Base-by-base conservation (phyloP, 2,888 invertebrate genomes). In the Apamea crenata region DNA sequence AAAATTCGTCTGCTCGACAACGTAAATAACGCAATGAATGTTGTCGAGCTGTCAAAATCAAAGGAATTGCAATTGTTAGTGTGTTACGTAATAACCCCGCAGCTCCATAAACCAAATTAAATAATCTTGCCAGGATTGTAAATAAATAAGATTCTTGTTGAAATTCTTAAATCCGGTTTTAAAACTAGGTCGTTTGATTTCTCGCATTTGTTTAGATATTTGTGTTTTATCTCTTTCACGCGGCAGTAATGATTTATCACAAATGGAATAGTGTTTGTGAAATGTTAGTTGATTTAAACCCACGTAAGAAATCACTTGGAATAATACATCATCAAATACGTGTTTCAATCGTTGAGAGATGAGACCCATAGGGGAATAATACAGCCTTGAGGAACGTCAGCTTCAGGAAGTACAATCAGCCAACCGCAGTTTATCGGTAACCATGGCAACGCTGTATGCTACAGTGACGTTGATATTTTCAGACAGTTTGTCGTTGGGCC, bases 281-380 rank as follows among this genome's bases (percentile, higher is more conserved):
- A 73, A 77, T 70, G 65, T 66, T 84, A 69, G 78, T 87, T 83
- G 69, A 78, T 84, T 83, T 74, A 83, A 82, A 5, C 44, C 68
- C 74, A 81, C 85, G 65, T 69, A 18, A 74, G 36, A 81, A 66
- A 50, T 65, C 16, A 59, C 73, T 63, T 69, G 16, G n/a, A 65
- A 73, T 68, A 72, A 85, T 29, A 65, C 1, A 65, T 69, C 73
- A 72, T 77, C 47, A 47, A 44, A 77, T 47, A 50, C 61, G 40
- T 67, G 16, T 71, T 66, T 18, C 21, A 50, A 59, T 65, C n/a
- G 61, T 44, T 74, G 83, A 87, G 25, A 77, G 83, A 87, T 66
- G 40, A 67, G 18, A 63, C 25, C 18, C 83, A 73, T 29, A 18
- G 44, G 8, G 63, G 53, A 75, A 56, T 66, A 32, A 40, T 44